Evolutionary conservation across 2,113 vertebrate genomes (phyloP), one percentile per base, ranked within the genome.

Genomic region (Leucopsar rothschildi): DNA sequence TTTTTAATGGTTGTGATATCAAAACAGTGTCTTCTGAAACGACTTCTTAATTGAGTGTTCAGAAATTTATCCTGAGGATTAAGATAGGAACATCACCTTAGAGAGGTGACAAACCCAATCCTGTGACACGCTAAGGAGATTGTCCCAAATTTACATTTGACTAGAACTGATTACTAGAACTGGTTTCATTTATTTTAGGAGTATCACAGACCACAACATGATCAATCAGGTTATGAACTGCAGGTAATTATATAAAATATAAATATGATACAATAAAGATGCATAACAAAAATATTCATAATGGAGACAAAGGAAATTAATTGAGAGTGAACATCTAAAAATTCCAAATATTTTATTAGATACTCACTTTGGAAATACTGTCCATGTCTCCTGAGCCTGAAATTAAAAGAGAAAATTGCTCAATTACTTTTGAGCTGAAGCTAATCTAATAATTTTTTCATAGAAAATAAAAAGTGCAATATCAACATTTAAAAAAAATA

Each of bases 381-480:
- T 99, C 99, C 98, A 99, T 99, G 96, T 99, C 99, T 97, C 99
- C 99, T 93, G 99, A 99, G 92, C 99, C 99, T 99, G 95, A 89
- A 97, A 91, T 70, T 90, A 94, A 98, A 96, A 63, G 3, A 78
- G 69, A 95, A 42, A 95, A 72, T 70, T 87, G 44, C 52, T 88
- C 64, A 61, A 93, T 96, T 93, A 97, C 66, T 82, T 91, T 82
- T 91, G 45, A 79, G 59, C 28, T 82, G 33, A 82, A 80, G 59
- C 35, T 75, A 80, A 81, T 66, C 55, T n/a, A 88, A 24, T 24
- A 24, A 1, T 6, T 40, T 70, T 84, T 72, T 92, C 71, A 90
- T 5, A 59, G 25, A 52, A 76, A 83, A 90, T 42, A 75, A 4
- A 21, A 1, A 88, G 27, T 17, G 24, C 22, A 73, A 56, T 16